These are phyloP conservation scores for Diadema setosum DNA, from an alignment of 35 echinoderm and acorn worm species.

Conservation along the genomic window DNA sequence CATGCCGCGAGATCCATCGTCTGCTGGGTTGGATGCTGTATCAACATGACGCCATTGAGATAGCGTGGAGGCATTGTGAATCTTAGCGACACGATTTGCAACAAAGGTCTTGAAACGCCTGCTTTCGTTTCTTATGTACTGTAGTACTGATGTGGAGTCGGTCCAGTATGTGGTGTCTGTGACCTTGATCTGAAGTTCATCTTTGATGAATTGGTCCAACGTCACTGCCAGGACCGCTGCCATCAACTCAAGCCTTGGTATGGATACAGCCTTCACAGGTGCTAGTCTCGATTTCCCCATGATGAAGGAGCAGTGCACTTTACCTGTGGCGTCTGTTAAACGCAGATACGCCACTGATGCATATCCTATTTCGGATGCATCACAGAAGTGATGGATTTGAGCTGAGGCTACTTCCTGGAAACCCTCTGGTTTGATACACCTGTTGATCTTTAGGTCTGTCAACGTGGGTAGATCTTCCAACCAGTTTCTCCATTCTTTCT, in stretches of 20 bases:
- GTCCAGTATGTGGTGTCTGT: neutral
- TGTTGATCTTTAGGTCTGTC: neutral
- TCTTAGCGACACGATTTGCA: too few species aligned
- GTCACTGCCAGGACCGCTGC: constrained; percentile 35
- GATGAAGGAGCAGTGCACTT: constrained; percentile 40
- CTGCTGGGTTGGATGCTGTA: too few species aligned
- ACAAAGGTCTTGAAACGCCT: too few species aligned
- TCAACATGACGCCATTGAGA: too few species aligned
- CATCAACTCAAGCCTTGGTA: constrained; percentile 37
- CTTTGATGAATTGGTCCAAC: neutral
- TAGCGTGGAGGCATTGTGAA: too few species aligned
- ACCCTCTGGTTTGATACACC: constrained; percentile 11
- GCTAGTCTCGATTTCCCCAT: too few species aligned
- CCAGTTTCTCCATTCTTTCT: constrained; percentile 50
- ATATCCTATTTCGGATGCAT: constrained; percentile 49
- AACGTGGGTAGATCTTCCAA: constrained; percentile 13
- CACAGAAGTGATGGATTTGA: constrained; percentile 31
- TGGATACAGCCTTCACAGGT: constrained; percentile 16
- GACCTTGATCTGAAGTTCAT: neutral
- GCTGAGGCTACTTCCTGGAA: neutral
- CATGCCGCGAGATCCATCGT: neutral
- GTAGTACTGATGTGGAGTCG: too few species aligned
- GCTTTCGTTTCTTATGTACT: too few species aligned
- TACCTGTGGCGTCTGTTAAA: neutral
- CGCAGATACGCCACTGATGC: constrained; percentile 4